phyloP scores from a whole-genome alignment of 2,113 vertebrate genomes.

The Siniperca knerii region DNA sequence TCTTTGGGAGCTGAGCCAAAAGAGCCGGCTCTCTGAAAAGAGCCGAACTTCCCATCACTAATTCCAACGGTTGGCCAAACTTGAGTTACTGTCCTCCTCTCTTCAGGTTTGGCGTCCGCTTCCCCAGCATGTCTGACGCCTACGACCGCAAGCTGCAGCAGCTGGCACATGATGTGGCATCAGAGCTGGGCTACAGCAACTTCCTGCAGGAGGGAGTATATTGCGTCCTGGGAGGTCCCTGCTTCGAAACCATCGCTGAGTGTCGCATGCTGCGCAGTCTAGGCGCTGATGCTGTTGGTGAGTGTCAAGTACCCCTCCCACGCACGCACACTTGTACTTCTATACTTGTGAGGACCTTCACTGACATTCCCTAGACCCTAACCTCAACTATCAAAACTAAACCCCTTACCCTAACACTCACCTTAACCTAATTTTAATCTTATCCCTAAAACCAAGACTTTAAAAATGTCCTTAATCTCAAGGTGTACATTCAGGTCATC shows the following conservation, averaged over 20 bases:
- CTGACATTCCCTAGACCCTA: too few species aligned
- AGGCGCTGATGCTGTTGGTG: conserved; percentile 93
- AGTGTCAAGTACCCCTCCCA: conserved; percentile 56
- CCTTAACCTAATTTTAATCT: not conserved
- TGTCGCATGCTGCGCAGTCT: conserved; percentile 85
- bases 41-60: too few species aligned
- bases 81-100: not conserved
- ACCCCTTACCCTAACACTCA: not conserved
- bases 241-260: conserved; percentile 92
- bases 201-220: conserved; percentile 90
- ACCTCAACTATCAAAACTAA: not conserved
- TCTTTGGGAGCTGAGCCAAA: too few species aligned
- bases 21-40: too few species aligned
- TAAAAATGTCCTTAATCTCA: not conserved
- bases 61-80: not conserved
- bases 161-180: conserved; percentile 73
- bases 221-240: conserved; percentile 87
- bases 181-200: conserved; percentile 83
- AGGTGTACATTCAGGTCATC: not conserved
- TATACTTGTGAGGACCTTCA: not conserved
- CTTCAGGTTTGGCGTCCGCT: conserved; percentile 90
- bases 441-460: not conserved
- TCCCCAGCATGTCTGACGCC: conserved; percentile 94
- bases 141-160: conserved; percentile 86
- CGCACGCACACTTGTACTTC: too few species aligned